phyloP scores from a whole-genome alignment of 2,797 vertebrate species.

The Cygnus olor region DNA sequence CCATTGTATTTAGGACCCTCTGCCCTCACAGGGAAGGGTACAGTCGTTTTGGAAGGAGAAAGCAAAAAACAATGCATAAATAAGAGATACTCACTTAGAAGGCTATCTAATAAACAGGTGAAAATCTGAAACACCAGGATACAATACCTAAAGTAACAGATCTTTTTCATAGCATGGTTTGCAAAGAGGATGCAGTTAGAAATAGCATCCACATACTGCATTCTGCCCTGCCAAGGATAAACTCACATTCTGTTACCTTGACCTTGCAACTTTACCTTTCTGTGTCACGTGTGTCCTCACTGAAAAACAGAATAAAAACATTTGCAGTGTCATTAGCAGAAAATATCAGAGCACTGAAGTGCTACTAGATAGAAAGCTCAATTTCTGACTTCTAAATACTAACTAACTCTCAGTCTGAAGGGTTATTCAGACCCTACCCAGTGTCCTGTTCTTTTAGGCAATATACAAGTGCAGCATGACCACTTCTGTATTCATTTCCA shows the following conservation, averaged over 20 bases:
- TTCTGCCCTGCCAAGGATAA: background rate
- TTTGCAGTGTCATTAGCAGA: background rate
- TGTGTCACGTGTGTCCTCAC: background rate
- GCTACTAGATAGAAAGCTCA: background rate
- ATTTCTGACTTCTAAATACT: background rate
- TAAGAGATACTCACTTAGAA: background rate
- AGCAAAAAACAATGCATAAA: background rate
- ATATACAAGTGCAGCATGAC: background rate
- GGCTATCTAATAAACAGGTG: background rate
- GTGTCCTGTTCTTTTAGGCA: background rate
- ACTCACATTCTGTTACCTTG: background rate
- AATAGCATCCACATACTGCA: background rate
- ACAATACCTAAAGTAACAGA: background rate
- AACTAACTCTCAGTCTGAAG: background rate
- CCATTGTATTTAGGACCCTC: background rate
- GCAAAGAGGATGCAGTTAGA: background rate
- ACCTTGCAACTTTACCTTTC: background rate
- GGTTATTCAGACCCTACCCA: background rate
- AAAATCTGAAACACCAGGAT: background rate
- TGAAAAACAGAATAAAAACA: background rate
- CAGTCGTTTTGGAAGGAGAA: constrained; percentile 15
- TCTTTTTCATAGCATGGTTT: background rate
- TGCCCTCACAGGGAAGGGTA: background rate
- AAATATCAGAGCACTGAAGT: background rate
- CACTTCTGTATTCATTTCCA: background rate